phyloP scores from a whole-genome alignment of 2,113 vertebrate genomes.

The Hepsetus odoe region DNA sequence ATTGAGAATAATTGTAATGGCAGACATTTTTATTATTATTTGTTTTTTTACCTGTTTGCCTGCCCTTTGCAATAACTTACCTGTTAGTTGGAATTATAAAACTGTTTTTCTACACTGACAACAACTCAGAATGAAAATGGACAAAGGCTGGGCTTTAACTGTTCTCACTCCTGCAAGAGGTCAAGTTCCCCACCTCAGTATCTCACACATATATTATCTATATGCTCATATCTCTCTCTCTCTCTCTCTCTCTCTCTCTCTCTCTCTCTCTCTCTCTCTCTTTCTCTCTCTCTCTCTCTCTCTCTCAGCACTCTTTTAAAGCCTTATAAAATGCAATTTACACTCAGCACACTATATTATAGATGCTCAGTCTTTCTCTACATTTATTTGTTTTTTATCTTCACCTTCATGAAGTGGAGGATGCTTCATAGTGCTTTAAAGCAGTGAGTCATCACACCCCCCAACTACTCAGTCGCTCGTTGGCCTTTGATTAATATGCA shows the following conservation, averaged over 20 bases:
- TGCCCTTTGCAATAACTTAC: too few species aligned
- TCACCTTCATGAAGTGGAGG: neutral
- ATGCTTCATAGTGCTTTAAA: neutral
- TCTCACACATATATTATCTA: too few species aligned
- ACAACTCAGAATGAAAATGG: too few species aligned
- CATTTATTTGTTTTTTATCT: neutral
- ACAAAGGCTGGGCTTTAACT: too few species aligned
- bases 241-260: neutral
- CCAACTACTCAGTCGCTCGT: neutral
- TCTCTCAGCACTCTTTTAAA: neutral
- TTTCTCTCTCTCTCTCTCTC: conserved; percentile 1
- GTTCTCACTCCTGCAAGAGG: too few species aligned
- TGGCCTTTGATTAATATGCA: neutral
- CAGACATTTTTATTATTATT: too few species aligned
- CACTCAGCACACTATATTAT: neutral
- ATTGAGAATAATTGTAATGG: too few species aligned
- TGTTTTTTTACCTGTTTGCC: too few species aligned
- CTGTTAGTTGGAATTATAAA: too few species aligned
- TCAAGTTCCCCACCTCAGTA: too few species aligned
- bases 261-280: neutral
- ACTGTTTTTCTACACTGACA: too few species aligned
- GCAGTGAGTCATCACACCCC: neutral
- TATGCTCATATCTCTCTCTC: too few species aligned
- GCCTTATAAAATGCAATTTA: neutral
- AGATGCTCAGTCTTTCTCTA: neutral